Percentiles rank a stretch among this genome's conserved stretches.
phyloP scores from a whole-genome alignment of 2,797 vertebrate genomes.

The Acanthiza pusilla region DNA sequence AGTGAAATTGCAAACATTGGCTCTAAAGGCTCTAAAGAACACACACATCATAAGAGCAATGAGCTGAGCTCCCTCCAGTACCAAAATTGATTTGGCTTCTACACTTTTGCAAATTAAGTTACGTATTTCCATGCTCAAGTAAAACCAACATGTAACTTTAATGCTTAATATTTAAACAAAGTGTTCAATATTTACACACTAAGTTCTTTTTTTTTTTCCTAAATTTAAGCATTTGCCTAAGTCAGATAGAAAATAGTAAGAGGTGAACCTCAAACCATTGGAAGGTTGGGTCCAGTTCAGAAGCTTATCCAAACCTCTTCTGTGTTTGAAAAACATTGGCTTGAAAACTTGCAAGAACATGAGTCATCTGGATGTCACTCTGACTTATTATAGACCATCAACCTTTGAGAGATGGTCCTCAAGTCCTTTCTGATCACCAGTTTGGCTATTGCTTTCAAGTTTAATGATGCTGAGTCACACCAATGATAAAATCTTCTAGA shows the following conservation, averaged over 20 bases:
- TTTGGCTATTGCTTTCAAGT: constrained; percentile 34
- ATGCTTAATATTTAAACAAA: constrained; percentile 49
- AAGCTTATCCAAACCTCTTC: constrained; percentile 20
- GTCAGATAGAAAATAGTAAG: constrained; percentile 37
- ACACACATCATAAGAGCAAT: background rate
- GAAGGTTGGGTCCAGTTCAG: constrained; percentile 29
- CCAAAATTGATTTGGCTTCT: constrained; percentile 43
- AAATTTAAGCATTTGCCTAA: constrained; percentile 22
- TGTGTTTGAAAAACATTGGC: constrained; percentile 18
- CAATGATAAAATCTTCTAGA: constrained; percentile 16
- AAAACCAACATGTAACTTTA: constrained; percentile 16
- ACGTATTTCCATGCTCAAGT: constrained; percentile 15
- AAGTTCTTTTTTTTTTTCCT: background rate
- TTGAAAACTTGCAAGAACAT: constrained; percentile 8
- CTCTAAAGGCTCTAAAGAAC: background rate
- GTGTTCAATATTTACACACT: background rate
- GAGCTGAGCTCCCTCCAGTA: constrained; percentile 13
- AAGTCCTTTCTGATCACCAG: constrained; percentile 38
- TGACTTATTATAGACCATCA: constrained; percentile 33
- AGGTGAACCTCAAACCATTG: constrained; percentile 60
- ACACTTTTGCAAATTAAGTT: constrained; percentile 24
- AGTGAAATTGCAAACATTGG: constrained; percentile 9
- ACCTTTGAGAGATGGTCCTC: background rate
- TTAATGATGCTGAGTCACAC: constrained; percentile 55
- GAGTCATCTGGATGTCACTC: constrained; percentile 39